Base-by-base conservation (phyloP, 1,140 invertebrate genomes). In the Lycorma delicatula region DNA sequence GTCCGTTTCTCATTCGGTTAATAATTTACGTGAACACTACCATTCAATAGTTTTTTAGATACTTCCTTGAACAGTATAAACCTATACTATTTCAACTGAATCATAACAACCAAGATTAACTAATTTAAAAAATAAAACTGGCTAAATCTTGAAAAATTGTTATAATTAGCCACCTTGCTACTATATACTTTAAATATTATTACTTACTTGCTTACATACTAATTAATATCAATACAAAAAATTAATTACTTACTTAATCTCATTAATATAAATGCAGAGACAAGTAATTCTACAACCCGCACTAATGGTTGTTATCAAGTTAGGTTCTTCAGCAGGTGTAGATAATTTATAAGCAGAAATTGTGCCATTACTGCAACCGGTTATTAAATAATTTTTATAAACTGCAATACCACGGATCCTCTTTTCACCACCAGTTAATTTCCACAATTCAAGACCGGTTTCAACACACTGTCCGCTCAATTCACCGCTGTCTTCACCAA, bases 271-370 rank as follows among this genome's bases (percentile, higher is more conserved):
- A 7, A 56, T 9, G 7, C 36, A 26, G 25, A 56, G 38, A 56
- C 61, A 63, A 46, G 59, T 63, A 11, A 63, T 29, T 22, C 61
- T 46, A 29, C 59, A 60, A 28, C 59, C 61, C 16, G 55, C 36
- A 46, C 58, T 51, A n/a, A 54, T 23, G 0, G 61, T 49, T 28
- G 59, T 36, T 36, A 28, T 29, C 29, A 60, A 26, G 20, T 41
- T n/a, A 16, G 61, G 61, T 26, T 44, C 18, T 25, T 26, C 4
- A 34, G 60, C 16, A 18, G 9, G 18, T 6, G 13, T 46, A 16
- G 28, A 18, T 1, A 58, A 22, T 16, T 55, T 27, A 50, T 56
- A 63, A 9, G 59, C 55, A 11, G 34, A 16, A 23, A 63, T 36
- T 6, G 25, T 12, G 18, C 61, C 61, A 36, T 55, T 49, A 28